These are phyloP conservation scores for Psittacula echo DNA, from an alignment of 2,797 vertebrate genomes.

Conservation along the genomic window DNA sequence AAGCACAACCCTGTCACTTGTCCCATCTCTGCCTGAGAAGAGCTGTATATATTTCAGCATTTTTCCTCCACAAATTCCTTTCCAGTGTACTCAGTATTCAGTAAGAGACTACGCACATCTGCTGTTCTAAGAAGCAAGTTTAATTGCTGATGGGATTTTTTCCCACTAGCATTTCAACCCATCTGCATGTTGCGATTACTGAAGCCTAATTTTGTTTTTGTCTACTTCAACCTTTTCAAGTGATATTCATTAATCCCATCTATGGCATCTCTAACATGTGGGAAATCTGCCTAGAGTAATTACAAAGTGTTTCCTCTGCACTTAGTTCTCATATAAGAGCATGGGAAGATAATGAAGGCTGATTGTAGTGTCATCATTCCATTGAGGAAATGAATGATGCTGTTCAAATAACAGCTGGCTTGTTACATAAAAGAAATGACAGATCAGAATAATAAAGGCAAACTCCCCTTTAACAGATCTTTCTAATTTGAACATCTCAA, in stretches of 20 bases:
- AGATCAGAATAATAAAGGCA: conserved; percentile 68
- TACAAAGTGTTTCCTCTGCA: conserved; percentile 73
- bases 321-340: conserved; percentile 70
- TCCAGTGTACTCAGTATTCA: conserved; percentile 67
- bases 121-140: conserved; percentile 76
- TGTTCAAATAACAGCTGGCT: conserved; percentile 69
- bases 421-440: conserved; percentile 54
- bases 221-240: conserved; percentile 74
- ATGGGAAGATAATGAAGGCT: conserved; percentile 73
- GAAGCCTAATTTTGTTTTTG: conserved; percentile 69
- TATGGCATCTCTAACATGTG: conserved; percentile 72
- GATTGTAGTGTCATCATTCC: conserved; percentile 67
- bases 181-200: conserved; percentile 73
- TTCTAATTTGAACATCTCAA: conserved; percentile 49
- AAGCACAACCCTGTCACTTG: background rate
- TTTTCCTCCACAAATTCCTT: conserved; percentile 44
- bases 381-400: conserved; percentile 61
- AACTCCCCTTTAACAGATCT: conserved; percentile 47
- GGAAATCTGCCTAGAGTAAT: conserved; percentile 75
- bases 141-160: conserved; percentile 77
- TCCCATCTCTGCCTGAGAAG: background rate
- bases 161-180: conserved; percentile 71
- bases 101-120: conserved; percentile 67
- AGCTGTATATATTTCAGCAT: conserved; percentile 7
- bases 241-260: conserved; percentile 76